phyloP scores from a whole-genome alignment of 1,140 invertebrate species.

The Phenacoccus solenopsis region DNA sequence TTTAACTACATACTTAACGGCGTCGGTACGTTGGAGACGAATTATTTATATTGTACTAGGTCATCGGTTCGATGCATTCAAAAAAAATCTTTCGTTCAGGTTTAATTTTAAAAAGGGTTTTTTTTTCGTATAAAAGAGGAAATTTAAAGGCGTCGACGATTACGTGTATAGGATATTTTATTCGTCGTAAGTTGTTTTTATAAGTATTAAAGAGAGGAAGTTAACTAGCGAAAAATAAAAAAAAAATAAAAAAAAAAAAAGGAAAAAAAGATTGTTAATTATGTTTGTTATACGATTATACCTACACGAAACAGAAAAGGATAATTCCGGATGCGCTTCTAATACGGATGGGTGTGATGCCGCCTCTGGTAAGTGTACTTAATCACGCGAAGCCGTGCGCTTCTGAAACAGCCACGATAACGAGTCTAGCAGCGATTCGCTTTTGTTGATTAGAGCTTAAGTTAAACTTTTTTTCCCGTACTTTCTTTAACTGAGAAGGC shows the following conservation, averaged over 20 bases:
- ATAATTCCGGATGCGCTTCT: conserved; percentile 11
- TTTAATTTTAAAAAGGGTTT: too few species aligned
- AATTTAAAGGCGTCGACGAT: too few species aligned
- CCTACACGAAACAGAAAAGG: conserved; percentile 3
- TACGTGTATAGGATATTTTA: too few species aligned
- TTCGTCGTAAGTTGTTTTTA: too few species aligned
- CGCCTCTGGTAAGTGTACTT: conserved; percentile 8
- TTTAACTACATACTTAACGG: too few species aligned
- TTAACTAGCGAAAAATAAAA: too few species aligned
- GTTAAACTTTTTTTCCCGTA: not conserved
- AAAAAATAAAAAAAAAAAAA: not conserved
- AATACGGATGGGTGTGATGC: conserved; percentile 10
- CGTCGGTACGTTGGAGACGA: too few species aligned
- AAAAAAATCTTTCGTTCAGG: too few species aligned
- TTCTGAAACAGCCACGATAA: not conserved
- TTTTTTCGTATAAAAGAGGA: too few species aligned
- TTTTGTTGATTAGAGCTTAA: conserved; percentile 3
- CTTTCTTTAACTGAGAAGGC: not conserved
- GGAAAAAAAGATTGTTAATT: not conserved
- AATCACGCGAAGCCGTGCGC: not conserved
- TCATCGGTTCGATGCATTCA: too few species aligned
- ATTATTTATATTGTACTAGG: too few species aligned
- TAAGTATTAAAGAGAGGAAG: too few species aligned
- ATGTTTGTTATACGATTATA: not conserved
- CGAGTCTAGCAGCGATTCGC: not conserved